Evolutionary conservation across 2,797 vertebrate genomes (phyloP), one percentile per base, ranked within the genome.

Genomic region (Crocidura indochinensis): DNA sequence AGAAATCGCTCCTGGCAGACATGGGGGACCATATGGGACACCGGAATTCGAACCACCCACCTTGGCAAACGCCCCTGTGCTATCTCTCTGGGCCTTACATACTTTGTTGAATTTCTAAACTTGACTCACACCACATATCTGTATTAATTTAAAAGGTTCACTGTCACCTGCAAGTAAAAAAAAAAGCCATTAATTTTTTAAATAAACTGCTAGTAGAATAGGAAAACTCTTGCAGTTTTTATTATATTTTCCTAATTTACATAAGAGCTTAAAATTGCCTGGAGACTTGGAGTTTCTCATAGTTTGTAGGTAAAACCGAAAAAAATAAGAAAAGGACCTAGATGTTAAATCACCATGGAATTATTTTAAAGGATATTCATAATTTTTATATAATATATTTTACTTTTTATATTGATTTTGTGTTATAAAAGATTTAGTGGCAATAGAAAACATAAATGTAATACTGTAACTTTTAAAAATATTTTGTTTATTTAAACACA

Each of bases 241-340:
- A 92, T 96, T 95, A 96, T 84, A 22, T 91, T 38, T 84, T 94
- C 76, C 94, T 80, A 17, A 4, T 94, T 97, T 97, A 90, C 76
- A 87, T 77, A 56, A 93, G 53, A 72, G 49, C 74, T 27, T 73
- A 93, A 83, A 75, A 38, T 62, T 93, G 6, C 82, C 82, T 93
- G 73, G 27, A 95, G 81, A 94, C 56, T 94, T 81, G 44, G 94
- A 94, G 53, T 44, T 88, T 96, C 91, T 53, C 78, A 26, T 56
- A 72, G 80, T 67, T 27, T 94, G 27, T n/a, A 94, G 84, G 77
- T 87, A 80, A 15, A 72, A 53, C n/a, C n/a, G 80, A 91, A 75
- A 91, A 31, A 93, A 31, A 93, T 31, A 87, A 73, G 92, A 74
- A 94, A 96, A 96, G 27, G 8, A 64, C 26, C 44, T 97, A 95